Base-by-base conservation (phyloP, 2,888 invertebrate species). In the Apamea sordens region DNA sequence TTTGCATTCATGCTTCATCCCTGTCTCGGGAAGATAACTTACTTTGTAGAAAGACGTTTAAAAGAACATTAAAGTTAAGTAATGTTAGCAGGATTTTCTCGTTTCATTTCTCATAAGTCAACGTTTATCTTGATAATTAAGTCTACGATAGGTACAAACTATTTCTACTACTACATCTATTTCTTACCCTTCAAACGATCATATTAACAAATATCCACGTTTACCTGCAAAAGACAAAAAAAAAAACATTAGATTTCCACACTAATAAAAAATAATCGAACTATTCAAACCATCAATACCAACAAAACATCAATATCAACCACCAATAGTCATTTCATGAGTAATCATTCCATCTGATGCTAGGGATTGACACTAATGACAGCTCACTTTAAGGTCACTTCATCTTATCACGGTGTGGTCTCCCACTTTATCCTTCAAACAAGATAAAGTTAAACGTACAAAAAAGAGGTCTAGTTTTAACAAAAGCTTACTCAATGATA, bases 401-500 rank as follows among this genome's bases (percentile, higher is more conserved):
- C 41, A 41, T 7, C 41, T 41, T 44, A 10, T 44, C 44, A 11
- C 44, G 11, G 11, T 44, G 44, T 10, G 11, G 24, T 32, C 21
- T 67, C 3, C 24, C 24, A 44, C 18, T 64, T 65, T 13, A 68
- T 64, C 28, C 7, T 6, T 32, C 8, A 64, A 76, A 59, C 10
- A 56, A 69, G 64, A 71, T 71, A 75, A 67, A 65, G 15, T 67
- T 64, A n/a, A 63, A 15, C 15, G 21, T 63, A 70, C 68, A 77
- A 80, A 79, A 86, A 87, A 82, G 32, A 32, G 32, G 32, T 64
- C n/a, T 78, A 47, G 56, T 65, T 59, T 63, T 11, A 72, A 74
- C 78, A 87, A 82, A 82, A 71, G 32, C 53, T 63, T 63, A 53
- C 65, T 63, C 69, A 68, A 50, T 76, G 77, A 50, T 63, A 89